phyloP scores from a whole-genome alignment of 1,140 invertebrate species.

The Ceratoteleas bidentatus region DNA sequence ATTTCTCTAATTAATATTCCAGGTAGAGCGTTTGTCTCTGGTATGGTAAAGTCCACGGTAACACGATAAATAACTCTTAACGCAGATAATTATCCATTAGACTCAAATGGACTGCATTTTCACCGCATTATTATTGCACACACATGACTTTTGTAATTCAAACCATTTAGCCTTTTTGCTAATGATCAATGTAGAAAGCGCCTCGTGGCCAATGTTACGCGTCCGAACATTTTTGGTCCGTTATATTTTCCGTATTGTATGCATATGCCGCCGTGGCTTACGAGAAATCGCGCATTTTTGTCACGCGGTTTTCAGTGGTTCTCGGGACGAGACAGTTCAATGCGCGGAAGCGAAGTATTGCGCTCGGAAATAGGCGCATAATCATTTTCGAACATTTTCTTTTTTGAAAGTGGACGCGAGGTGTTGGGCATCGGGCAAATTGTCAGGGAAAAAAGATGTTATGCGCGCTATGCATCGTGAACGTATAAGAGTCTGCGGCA shows the following conservation, averaged over 20 bases:
- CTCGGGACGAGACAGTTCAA: background rate
- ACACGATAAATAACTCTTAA: background rate
- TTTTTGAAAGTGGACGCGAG: background rate
- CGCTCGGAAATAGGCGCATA: background rate
- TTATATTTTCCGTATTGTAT: background rate
- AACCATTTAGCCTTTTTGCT: background rate
- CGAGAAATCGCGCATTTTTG: background rate
- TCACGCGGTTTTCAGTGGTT: background rate
- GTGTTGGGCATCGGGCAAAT: no score
- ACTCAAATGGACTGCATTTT: background rate
- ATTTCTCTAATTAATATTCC: conserved; percentile 1
- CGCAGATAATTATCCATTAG: background rate
- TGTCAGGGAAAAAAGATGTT: background rate
- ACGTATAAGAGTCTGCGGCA: background rate
- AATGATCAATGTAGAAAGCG: background rate
- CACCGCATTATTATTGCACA: background rate
- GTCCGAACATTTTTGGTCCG: background rate
- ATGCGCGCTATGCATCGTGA: background rate
- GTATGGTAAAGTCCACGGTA: background rate
- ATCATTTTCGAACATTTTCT: background rate
- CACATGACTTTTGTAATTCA: background rate
- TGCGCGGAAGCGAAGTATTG: background rate
- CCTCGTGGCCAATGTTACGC: no score
- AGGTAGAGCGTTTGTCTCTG: background rate
- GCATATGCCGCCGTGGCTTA: background rate